phyloP scores from a whole-genome alignment of 2,797 vertebrate species.

The Enteromius argenteus region DNA sequence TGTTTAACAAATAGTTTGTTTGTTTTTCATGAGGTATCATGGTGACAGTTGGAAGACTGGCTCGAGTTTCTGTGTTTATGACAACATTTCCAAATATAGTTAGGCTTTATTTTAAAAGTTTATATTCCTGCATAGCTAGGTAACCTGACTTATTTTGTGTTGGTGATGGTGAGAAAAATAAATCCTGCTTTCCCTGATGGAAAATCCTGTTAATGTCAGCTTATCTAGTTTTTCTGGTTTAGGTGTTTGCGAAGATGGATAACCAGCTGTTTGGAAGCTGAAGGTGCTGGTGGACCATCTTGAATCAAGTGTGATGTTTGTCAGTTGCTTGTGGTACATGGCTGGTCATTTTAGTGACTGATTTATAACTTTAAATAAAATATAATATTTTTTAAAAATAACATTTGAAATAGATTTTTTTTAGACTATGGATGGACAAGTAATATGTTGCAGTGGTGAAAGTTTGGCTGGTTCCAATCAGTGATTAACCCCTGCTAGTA shows the following conservation, averaged over 20 bases:
- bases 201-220: neutral
- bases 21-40: slow-evolving; percentile 26
- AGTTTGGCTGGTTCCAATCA: neutral
- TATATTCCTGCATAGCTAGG: neutral
- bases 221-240: neutral
- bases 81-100: neutral
- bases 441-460: neutral
- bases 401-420: neutral
- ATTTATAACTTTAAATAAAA: neutral
- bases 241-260: neutral
- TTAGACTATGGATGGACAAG: neutral
- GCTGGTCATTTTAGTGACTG: neutral
- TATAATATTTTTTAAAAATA: no score
- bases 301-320: neutral
- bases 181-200: neutral
- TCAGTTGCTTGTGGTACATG: neutral
- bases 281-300: neutral
- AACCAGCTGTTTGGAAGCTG: neutral
- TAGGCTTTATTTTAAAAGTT: neutral
- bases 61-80: neutral
- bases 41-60: neutral
- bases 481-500: neutral
- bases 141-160: neutral
- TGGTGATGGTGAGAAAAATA: neutral
- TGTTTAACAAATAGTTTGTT: slow-evolving; percentile 49